These are phyloP conservation scores for Microtus pennsylvanicus DNA, from an alignment of 2,113 vertebrate species.

Conservation along the genomic window DNA sequence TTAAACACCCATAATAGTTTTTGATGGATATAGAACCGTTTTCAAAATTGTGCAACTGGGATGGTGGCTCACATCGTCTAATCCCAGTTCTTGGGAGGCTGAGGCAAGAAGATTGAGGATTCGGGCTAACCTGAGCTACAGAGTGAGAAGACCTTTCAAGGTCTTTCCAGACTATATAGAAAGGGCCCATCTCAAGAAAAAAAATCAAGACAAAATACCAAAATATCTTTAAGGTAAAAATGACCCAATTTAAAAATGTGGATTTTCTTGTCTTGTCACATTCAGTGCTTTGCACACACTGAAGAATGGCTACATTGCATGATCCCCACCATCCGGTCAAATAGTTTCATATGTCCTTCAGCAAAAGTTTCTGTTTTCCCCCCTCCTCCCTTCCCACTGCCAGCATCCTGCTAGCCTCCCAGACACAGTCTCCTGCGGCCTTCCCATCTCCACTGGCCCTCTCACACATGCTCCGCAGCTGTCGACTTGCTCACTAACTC, in stretches of 20 bases:
- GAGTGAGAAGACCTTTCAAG: neutral
- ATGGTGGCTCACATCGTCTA: neutral
- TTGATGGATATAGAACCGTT: neutral
- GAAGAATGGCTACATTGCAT: neutral
- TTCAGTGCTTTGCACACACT: neutral
- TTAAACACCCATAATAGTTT: neutral
- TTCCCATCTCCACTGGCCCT: neutral
- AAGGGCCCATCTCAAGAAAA: neutral
- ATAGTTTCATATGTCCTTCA: neutral
- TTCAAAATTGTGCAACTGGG: neutral
- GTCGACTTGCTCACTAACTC: neutral
- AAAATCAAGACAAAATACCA: neutral
- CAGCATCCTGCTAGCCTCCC: neutral
- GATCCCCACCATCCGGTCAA: neutral
- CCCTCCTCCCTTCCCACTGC: neutral
- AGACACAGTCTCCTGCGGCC: neutral
- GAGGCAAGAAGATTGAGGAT: neutral
- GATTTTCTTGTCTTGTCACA: neutral
- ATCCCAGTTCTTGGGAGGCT: neutral
- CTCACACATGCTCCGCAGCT: neutral
- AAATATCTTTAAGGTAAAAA: slow-evolving; percentile 27
- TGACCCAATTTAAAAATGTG: neutral
- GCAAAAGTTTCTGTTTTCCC: neutral
- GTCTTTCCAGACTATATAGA: neutral
- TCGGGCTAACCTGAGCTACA: neutral